Conservation (phyloP, 2,113 vertebrate genomes). For the Ranitomeya imitator region DNA sequence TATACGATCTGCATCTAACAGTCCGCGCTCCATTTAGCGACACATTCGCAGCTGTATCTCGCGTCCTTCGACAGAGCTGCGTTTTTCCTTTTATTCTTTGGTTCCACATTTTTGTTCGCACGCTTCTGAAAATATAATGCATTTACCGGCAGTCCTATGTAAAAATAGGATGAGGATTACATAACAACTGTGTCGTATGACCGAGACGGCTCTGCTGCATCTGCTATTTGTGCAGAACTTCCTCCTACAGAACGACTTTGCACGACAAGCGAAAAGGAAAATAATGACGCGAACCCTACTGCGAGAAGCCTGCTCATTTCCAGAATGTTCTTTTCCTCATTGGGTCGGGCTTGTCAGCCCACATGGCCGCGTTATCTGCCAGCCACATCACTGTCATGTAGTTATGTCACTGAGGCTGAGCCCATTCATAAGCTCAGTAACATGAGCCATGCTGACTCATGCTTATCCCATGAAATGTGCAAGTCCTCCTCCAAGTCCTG, state of each 20-base stretch:
- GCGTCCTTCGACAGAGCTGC: no score
- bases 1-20: no score
- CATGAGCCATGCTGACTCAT: conserved; percentile 48
- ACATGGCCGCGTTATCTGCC: not conserved
- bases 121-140: no score
- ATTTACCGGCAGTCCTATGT: no score
- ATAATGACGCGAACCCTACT: not conserved
- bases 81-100: no score
- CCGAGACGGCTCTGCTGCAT: not conserved
- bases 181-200: not conserved
- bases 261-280: no score
- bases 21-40: no score
- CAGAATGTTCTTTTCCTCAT: not conserved
- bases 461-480: conserved; percentile 37
- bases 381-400: not conserved
- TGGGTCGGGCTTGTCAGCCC: not conserved
- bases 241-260: not conserved
- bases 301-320: not conserved
- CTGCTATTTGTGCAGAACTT: not conserved
- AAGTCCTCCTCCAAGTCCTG: not conserved
- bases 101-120: no score
- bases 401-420: conserved; percentile 25
- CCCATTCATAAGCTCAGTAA: conserved; percentile 45
- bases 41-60: no score
- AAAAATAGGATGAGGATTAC: not conserved